A percentile compares a stretch with the other conserved stretches of the same genome.
phyloP scores from a whole-genome alignment of 2,797 vertebrate species.

The Decapterus maruadsi region DNA sequence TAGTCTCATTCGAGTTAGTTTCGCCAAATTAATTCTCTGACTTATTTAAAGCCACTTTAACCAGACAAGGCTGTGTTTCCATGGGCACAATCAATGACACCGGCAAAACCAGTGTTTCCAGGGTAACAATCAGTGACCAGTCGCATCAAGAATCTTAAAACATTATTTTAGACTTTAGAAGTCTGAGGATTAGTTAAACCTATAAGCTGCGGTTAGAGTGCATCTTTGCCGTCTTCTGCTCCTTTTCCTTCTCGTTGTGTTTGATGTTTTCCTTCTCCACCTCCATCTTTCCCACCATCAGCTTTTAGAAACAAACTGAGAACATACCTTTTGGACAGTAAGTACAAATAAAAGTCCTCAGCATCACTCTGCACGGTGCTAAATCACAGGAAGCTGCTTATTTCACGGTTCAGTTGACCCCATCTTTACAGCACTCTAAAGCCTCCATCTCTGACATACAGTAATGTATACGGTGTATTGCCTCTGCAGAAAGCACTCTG shows the following conservation, averaged over 20 bases:
- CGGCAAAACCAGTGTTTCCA: neutral
- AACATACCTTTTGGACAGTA: slow-evolving; percentile 84
- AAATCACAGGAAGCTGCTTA: slow-evolving; percentile 56
- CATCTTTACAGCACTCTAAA: slow-evolving; percentile 32
- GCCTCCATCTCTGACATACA: slow-evolving; percentile 12
- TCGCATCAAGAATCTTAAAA: too few species aligned
- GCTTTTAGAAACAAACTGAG: slow-evolving; percentile 87
- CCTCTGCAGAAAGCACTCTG: slow-evolving; percentile 18
- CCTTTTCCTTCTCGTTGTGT: slow-evolving; percentile 14
- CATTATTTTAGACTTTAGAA: too few species aligned
- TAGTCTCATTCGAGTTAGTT: neutral
- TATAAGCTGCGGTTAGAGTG: neutral
- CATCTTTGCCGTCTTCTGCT: neutral
- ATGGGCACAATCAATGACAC: neutral
- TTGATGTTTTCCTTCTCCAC: slow-evolving; percentile 50
- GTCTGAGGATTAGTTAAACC: neutral
- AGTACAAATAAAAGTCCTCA: slow-evolving; percentile 73
- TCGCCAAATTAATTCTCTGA: neutral
- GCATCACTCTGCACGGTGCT: slow-evolving; percentile 39
- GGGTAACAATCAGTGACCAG: neutral
- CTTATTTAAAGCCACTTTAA: neutral
- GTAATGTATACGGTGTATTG: slow-evolving; percentile 38
- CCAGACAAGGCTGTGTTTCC: neutral
- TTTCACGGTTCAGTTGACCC: slow-evolving; percentile 53
- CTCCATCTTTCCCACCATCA: slow-evolving; percentile 69